phyloP scores from a whole-genome alignment of 2,113 vertebrate genomes.

The Spermophilus dauricus region DNA sequence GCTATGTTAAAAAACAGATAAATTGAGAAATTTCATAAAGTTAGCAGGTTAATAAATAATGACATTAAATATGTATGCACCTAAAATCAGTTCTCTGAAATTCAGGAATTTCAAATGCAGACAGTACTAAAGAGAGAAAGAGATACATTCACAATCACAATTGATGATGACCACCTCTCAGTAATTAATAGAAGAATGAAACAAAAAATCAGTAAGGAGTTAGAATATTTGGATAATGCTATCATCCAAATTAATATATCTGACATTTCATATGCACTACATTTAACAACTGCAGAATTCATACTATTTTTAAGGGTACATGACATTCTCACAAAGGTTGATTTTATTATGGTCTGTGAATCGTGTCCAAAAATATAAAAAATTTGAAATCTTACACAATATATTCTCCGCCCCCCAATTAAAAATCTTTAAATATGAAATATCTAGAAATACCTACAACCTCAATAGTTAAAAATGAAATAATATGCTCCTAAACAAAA shows the following conservation, averaged over 20 bases:
- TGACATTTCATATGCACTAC: background rate
- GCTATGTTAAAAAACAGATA: background rate
- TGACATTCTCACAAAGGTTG: background rate
- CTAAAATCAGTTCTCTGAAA: background rate
- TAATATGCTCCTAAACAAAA: background rate
- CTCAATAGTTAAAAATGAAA: constrained; percentile 14
- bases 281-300: background rate
- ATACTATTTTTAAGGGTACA: constrained; percentile 25
- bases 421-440: background rate
- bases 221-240: constrained; percentile 42
- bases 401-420: background rate
- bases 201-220: background rate
- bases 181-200: background rate
- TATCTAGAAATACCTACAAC: background rate
- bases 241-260: background rate
- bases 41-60: background rate
- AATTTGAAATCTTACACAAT: background rate
- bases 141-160: background rate
- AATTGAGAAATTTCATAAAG: background rate
- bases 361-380: background rate
- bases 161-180: background rate
- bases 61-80: background rate
- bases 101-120: background rate
- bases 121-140: background rate
- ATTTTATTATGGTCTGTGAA: background rate